These are phyloP conservation scores for Drosophila yakuba DNA, from an alignment of 1,140 invertebrate genomes.

Conservation along the genomic window DNA sequence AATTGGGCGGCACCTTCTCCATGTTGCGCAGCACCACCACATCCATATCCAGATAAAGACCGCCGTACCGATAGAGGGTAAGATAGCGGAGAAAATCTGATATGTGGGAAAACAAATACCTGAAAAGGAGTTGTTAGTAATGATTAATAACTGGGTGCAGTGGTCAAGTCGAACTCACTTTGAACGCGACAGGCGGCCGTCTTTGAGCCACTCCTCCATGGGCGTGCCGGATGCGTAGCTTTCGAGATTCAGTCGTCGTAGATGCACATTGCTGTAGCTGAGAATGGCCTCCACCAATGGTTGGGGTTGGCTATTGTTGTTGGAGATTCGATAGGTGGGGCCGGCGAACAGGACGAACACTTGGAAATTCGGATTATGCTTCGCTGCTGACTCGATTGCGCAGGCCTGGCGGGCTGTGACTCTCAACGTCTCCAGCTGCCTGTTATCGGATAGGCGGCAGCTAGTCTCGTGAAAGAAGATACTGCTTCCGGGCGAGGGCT, in stretches of 20 bases:
- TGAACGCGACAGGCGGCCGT: conserved; percentile 86
- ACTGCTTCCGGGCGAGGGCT: conserved; percentile 84
- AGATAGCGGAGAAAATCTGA: conserved; percentile 90
- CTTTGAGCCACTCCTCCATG: conserved; percentile 87
- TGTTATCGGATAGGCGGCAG: conserved; percentile 58
- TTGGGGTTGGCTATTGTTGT: conserved; percentile 45
- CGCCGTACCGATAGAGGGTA: conserved; percentile 91
- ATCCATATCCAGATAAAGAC: conserved; percentile 92
- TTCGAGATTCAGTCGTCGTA: conserved; percentile 86
- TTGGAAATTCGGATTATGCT: conserved; percentile 86
- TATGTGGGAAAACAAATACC: conserved; percentile 86
- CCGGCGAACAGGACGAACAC: conserved; percentile 87
- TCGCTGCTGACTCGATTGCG: conserved; percentile 88
- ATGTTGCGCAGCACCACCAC: conserved; percentile 89
- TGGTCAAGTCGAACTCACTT: conserved; percentile 74
- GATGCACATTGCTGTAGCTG: conserved; percentile 87
- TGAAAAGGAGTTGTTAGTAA: conserved; percentile 7
- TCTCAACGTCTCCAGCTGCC: conserved; percentile 27
- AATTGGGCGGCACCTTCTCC: conserved; percentile 87
- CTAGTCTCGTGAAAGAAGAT: conserved; percentile 88
- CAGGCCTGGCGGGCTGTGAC: conserved; percentile 87
- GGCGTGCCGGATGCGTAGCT: conserved; percentile 87
- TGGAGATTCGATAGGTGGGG: conserved; percentile 77
- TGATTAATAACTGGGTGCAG: neutral
- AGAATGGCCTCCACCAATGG: conserved; percentile 83